phyloP scores from a whole-genome alignment of 2,113 vertebrate genomes.

The Tenrec ecaudatus region DNA sequence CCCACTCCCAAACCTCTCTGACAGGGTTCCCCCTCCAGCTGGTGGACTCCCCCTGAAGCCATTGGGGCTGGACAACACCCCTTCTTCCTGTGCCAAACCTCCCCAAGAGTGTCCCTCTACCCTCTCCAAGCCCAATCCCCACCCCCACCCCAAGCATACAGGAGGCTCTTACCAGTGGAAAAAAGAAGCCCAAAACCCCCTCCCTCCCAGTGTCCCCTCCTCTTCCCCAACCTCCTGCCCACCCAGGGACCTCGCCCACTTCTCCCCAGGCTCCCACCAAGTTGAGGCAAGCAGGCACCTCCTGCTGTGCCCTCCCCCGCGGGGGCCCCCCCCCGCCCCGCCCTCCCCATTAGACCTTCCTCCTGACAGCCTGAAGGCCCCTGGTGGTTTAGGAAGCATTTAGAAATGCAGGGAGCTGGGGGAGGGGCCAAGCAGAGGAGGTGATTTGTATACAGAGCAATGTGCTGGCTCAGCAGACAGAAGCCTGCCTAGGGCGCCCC shows the following conservation, averaged over 20 bases:
- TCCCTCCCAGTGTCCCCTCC: slow-evolving; percentile 1
- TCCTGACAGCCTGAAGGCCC: slow-evolving; percentile 1
- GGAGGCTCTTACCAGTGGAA: slow-evolving; percentile 28
- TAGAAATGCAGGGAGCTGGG: slow-evolving; percentile 65
- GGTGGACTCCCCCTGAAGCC: too few species aligned
- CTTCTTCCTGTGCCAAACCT: not conserved
- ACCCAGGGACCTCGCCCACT: slow-evolving; percentile 26
- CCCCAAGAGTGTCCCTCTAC: slow-evolving; percentile 27
- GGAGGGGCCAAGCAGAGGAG: slow-evolving; percentile 59
- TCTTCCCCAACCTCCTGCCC: not conserved
- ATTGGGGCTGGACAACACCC: not conserved
- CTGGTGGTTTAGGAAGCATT: slow-evolving; percentile 69
- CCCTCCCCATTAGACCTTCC: not conserved
- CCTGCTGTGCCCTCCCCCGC: too few species aligned
- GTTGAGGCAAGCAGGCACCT: not conserved
- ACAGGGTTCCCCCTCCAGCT: not conserved
- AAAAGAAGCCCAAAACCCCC: not conserved
- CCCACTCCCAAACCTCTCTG: not conserved
- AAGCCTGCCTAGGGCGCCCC: slow-evolving; percentile 53
- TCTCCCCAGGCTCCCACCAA: not conserved
- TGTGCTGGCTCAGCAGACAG: slow-evolving; percentile 77
- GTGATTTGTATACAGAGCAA: slow-evolving; percentile 77
- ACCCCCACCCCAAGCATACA: not conserved
- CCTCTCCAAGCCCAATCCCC: not conserved
- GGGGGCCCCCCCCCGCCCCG: slow-evolving; percentile 1